Percentiles rank a stretch among this genome's conserved stretches.
Conservation (phyloP, 2,113 vertebrate species). For the Xyliphius kryptos region DNA sequence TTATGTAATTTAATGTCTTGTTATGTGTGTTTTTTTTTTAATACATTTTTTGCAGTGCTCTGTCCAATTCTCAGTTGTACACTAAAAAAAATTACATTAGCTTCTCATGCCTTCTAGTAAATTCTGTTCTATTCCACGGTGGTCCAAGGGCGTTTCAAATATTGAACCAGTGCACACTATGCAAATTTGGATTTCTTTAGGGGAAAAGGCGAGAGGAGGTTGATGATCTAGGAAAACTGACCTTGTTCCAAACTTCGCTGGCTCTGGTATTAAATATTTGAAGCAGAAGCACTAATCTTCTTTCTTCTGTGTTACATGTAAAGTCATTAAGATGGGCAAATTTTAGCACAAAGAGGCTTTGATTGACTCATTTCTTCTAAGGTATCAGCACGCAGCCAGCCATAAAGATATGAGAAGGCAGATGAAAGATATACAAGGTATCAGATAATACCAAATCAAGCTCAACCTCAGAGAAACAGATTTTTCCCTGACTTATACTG, state of each 20-base stretch:
- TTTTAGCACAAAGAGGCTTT: neutral
- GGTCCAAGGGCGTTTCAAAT: neutral
- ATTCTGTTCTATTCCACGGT: neutral
- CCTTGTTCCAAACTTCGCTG: no score
- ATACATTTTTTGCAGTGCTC: no score
- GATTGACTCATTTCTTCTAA: neutral
- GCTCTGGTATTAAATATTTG: no score
- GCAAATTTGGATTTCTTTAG: neutral
- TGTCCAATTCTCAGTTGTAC: no score
- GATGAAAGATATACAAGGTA: slow-evolving; percentile 5
- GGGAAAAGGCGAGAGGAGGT: no score
- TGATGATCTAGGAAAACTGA: no score
- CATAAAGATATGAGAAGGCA: slow-evolving; percentile 17
- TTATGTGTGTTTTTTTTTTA: no score
- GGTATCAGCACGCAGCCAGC: slow-evolving; percentile 14
- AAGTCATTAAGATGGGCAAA: neutral
- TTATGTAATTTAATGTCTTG: no score
- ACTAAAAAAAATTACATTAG: neutral
- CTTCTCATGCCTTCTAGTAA: neutral
- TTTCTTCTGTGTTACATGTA: neutral
- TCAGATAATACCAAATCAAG: slow-evolving; percentile 19
- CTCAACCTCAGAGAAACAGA: slow-evolving; percentile 5
- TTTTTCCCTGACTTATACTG: slow-evolving; percentile 24
- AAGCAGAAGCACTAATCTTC: no score
- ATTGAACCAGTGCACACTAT: neutral